Conservation (phyloP, 2,888 invertebrate species). For the Thalpophila matura region DNA sequence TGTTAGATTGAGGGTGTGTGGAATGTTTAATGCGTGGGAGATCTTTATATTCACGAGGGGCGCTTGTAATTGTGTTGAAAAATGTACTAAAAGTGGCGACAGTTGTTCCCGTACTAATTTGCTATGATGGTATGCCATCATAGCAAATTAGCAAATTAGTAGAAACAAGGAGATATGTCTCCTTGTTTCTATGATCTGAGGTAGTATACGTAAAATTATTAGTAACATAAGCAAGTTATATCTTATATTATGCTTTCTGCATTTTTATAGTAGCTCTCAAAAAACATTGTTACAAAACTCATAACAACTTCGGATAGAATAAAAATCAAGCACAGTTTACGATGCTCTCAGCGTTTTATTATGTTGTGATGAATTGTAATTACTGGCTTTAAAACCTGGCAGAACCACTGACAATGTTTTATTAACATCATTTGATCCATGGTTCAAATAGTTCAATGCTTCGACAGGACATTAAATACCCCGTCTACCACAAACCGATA, state of each 20-base stretch:
- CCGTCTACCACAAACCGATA: constrained; percentile 10
- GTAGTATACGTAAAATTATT: too few relatives aligned
- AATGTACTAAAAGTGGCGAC: too few relatives aligned
- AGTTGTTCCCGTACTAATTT: too few relatives aligned
- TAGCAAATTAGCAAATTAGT: too few relatives aligned
- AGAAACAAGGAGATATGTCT: too few relatives aligned
- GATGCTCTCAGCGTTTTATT: constrained; percentile 71
- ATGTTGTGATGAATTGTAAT: constrained; percentile 82
- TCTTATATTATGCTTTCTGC: too few relatives aligned
- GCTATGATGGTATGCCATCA: too few relatives aligned
- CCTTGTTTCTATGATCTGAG: too few relatives aligned
- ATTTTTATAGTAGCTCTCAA: neutral
- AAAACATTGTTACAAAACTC: constrained; percentile 52
- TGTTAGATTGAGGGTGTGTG: too few relatives aligned
- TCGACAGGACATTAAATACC: constrained; percentile 58
- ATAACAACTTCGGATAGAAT: constrained; percentile 67
- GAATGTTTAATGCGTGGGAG: too few relatives aligned
- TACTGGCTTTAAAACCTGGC: constrained; percentile 69
- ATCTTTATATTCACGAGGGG: too few relatives aligned
- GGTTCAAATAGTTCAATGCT: constrained; percentile 77
- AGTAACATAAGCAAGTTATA: constrained; percentile 3
- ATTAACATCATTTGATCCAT: constrained; percentile 74
- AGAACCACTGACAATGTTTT: constrained; percentile 71
- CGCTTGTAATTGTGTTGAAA: too few relatives aligned
- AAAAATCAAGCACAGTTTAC: constrained; percentile 70